Base-by-base conservation (phyloP, 2,888 invertebrate species). In the Lottia gigantea region DNA sequence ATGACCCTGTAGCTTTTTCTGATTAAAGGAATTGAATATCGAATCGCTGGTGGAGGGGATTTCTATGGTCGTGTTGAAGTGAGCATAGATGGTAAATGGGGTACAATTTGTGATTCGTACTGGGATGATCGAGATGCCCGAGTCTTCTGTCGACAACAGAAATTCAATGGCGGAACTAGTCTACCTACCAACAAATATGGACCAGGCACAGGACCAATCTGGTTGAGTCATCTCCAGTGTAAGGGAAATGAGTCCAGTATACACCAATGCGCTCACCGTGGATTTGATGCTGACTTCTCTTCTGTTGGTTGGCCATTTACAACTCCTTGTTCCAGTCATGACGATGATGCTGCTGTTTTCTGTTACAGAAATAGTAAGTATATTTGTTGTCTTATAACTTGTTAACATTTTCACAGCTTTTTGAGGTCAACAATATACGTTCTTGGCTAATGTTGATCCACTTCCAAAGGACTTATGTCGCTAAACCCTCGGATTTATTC, bases 61-160 rank as follows among this genome's bases (percentile, higher is more conserved):
- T 75, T 78, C 49, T 78, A 78, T 62, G 83, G 84, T 15, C 78
- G 82, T 26, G 88, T 94, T 8, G 93, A 94, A 90, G 91, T 94
- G 1, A 92, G 91, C 88, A 91, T 93, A 91, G 86, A 88, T 71
- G 92, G 92, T 1, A 89, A 90, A 73, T 93, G 92, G 91, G 94
- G 94, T 0, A 92, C 92, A 73, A 91, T 94, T 6, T 94, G 94
- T 85, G 94, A 94, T 82, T 93, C 93, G 78, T 91, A 91, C 78
- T 94, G 94, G 83, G 92, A 92, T n/a, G 86, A 92, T 71, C 89
- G 88, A 25, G 92, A 93, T 79, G 94, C 93, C 0, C 90, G 92
- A 78, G 93, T 94, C 0, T 78, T 83, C 49, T 83, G 83, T 76
- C 75, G 80, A n/a, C 78, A 81, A 64, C 70, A 81, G 45, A 77